phyloP scores from a whole-genome alignment of 2,888 invertebrate species.

The Tanytarsus gracilentus region DNA sequence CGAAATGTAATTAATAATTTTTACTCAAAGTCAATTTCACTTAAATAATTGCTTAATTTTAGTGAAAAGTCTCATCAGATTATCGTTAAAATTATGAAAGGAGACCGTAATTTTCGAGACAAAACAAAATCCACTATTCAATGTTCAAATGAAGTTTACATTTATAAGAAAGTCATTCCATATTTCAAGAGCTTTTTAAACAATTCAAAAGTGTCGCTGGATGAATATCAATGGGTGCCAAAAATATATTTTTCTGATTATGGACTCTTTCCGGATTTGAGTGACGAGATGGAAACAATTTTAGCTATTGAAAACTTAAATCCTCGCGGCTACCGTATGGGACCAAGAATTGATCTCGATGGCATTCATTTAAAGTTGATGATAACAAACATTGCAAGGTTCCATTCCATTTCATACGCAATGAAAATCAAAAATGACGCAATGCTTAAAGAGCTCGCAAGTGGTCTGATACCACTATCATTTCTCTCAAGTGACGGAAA shows the following conservation, averaged over 20 bases:
- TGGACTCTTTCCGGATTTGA: conserved; percentile 33
- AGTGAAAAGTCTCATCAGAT: conserved; percentile 25
- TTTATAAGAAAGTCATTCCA: conserved; percentile 38
- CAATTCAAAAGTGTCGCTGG: conserved; percentile 29
- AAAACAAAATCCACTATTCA: conserved; percentile 38
- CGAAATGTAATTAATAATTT: background rate
- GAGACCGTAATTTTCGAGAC: conserved; percentile 36
- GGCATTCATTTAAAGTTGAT: conserved; percentile 37
- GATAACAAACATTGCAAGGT: conserved; percentile 36
- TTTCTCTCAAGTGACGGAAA: conserved; percentile 33
- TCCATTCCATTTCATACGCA: conserved; percentile 39
- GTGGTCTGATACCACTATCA: conserved; percentile 35
- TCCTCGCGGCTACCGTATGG: conserved; percentile 36
- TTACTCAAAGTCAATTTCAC: background rate
- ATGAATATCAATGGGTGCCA: conserved; percentile 35
- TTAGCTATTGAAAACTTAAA: conserved; percentile 38
- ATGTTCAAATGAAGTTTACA: conserved; percentile 39
- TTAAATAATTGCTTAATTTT: too few relatives aligned
- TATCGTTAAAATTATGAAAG: conserved; percentile 41
- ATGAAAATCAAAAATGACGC: conserved; percentile 34
- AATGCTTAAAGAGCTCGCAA: conserved; percentile 34
- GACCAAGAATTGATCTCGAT: conserved; percentile 37
- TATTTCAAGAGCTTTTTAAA: conserved; percentile 36
- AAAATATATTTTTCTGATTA: conserved; percentile 36
- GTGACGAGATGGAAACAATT: conserved; percentile 34